These are phyloP conservation scores for Phaetusa simplex DNA, from an alignment of 2,113 vertebrate species.

Conservation along the genomic window DNA sequence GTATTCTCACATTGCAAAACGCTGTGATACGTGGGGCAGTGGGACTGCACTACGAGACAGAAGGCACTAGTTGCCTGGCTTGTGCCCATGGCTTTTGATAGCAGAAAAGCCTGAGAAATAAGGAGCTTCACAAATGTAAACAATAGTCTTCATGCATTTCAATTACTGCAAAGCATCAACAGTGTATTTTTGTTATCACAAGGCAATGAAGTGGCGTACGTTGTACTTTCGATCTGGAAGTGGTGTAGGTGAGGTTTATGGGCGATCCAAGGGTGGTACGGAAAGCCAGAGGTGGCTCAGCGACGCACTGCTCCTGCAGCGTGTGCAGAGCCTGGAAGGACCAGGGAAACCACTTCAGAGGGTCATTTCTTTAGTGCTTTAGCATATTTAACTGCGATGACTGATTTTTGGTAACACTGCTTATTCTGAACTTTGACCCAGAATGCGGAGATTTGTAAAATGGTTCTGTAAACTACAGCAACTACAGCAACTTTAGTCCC, in stretches of 20 bases:
- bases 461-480: neutral
- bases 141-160: neutral
- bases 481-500: neutral
- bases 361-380: neutral
- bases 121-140: neutral
- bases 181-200: neutral
- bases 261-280: fast-evolving
- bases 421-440: neutral
- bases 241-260: neutral
- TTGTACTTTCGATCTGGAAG: neutral
- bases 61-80: neutral
- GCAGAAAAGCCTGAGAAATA: neutral
- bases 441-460: neutral
- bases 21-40: fast-evolving
- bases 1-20: neutral
- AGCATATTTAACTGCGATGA: fast-evolving
- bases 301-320: fast-evolving
- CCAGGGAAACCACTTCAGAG: fast-evolving
- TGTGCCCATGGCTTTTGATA: neutral
- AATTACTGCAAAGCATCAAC: neutral
- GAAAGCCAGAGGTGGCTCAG: neutral
- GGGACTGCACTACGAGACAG: neutral
- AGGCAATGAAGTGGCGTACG: neutral
- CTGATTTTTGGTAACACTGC: neutral
- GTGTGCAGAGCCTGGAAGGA: fast-evolving